phyloP scores from a whole-genome alignment of 2,888 invertebrate genomes.

The Balanococcus diminutus region DNA sequence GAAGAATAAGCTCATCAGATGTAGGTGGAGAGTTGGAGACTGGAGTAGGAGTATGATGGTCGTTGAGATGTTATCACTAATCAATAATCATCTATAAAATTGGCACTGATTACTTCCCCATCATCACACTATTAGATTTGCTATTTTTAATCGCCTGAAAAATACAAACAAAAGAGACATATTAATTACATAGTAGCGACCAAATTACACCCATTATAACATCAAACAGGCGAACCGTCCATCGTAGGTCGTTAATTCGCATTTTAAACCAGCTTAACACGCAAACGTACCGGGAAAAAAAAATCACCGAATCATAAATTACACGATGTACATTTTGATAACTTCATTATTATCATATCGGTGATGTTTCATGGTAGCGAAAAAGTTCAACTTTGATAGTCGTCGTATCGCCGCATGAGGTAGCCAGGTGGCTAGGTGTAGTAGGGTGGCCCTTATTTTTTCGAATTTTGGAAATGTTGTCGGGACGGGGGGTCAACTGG shows the following conservation, averaged over 20 bases:
- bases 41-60: no score
- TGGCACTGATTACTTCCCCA: background rate
- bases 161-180: background rate
- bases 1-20: no score
- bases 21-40: no score
- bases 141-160: background rate
- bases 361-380: background rate
- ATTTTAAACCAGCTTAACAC: background rate
- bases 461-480: no score
- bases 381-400: background rate
- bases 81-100: no score
- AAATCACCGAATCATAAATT: background rate
- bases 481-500: no score
- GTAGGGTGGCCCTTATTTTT: no score
- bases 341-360: background rate
- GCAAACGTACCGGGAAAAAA: background rate
- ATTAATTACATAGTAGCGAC: background rate
- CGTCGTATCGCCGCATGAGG: no score
- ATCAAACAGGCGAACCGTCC: background rate
- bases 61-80: no score
- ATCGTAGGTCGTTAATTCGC: background rate
- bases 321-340: background rate
- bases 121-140: background rate
- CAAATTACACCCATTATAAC: background rate
- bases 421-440: no score